These are phyloP conservation scores for Helostoma temminkii DNA, from an alignment of 2,797 vertebrate genomes.

Conservation along the genomic window DNA sequence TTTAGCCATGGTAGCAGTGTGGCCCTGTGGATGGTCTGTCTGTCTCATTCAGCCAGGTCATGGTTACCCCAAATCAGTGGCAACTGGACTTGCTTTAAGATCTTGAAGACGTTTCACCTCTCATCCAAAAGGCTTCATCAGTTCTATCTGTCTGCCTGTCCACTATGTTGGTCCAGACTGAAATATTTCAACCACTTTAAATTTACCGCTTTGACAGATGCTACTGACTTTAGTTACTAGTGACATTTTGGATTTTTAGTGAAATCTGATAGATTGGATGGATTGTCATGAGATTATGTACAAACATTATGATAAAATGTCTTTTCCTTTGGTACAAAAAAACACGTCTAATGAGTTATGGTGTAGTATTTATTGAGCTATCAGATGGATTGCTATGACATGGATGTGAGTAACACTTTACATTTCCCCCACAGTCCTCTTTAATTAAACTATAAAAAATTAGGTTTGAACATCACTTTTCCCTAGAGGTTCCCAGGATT, in stretches of 20 bases:
- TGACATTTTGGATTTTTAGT: neutral
- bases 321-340: neutral
- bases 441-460: too few species aligned
- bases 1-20: neutral
- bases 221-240: neutral
- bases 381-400: conserved; percentile 3
- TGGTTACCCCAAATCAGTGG: too few species aligned
- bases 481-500: neutral
- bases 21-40: neutral
- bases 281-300: neutral
- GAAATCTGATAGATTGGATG: neutral
- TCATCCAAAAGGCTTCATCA: too few species aligned
- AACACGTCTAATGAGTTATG: too few species aligned
- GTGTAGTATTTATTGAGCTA: too few species aligned
- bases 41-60: too few species aligned
- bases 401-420: neutral
- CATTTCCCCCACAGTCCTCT: too few species aligned
- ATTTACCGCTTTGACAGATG: too few species aligned
- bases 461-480: too few species aligned
- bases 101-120: too few species aligned
- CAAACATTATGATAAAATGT: neutral
- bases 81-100: too few species aligned
- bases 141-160: neutral
- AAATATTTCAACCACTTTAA: neutral
- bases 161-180: neutral